Conservation (phyloP, 2,113 vertebrate species). For the Campylomormyrus numenius region DNA sequence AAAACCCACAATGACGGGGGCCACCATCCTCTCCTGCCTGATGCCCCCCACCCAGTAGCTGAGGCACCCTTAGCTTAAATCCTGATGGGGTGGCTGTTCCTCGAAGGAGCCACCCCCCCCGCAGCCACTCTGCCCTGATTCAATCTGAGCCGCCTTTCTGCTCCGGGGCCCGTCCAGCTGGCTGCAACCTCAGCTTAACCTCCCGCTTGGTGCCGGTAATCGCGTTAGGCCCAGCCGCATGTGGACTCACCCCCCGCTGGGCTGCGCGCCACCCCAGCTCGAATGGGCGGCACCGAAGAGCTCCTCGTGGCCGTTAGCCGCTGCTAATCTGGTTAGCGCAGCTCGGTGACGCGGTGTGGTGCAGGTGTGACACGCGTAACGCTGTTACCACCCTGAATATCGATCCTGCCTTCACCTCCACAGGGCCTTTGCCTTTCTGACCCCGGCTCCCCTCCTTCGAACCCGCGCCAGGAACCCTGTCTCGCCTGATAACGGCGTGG, state of each 20-base stretch:
- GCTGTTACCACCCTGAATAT: constrained; percentile 70
- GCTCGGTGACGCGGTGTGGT: constrained; percentile 53
- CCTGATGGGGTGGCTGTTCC: neutral
- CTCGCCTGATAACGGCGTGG: constrained; percentile 21
- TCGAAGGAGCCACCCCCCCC: neutral
- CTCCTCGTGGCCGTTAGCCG: constrained; percentile 80
- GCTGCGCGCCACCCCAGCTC: constrained; percentile 57
- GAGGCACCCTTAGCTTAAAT: neutral
- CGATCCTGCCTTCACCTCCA: constrained; percentile 75
- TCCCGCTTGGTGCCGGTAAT: constrained; percentile 79
- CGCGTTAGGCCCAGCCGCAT: constrained; percentile 81
- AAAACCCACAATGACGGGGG: neutral
- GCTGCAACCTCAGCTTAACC: constrained; percentile 68
- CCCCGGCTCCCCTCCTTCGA: constrained; percentile 53
- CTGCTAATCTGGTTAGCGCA: constrained; percentile 75
- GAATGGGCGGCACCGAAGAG: constrained; percentile 73
- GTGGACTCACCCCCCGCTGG: constrained; percentile 70
- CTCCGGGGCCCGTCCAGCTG: constrained; percentile 71
- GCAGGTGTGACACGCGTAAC: constrained; percentile 70
- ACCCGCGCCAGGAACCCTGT: constrained; percentile 2
- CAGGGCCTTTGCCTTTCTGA: constrained; percentile 85
- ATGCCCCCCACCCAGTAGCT: neutral
- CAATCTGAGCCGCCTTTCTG: constrained; percentile 66
- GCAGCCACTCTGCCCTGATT: constrained; percentile 61
- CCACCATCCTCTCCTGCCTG: neutral